Base-by-base conservation (phyloP, 1,140 invertebrate species). In the Drosophila saltans region DNA sequence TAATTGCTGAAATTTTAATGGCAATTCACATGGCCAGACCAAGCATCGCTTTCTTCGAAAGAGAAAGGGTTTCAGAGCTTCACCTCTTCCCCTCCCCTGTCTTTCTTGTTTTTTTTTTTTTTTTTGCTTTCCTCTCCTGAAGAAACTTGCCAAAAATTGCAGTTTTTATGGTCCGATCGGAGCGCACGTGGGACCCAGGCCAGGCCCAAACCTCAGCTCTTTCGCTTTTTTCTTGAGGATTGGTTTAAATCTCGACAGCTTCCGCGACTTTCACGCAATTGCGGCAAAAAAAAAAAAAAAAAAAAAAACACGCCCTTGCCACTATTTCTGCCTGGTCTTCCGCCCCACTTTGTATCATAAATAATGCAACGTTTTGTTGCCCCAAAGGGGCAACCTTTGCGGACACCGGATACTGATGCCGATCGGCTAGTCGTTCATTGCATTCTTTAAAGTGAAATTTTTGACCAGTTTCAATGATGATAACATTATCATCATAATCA, bases 391-490 rank as follows among this genome's bases (percentile, higher is more conserved):
- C 69, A 80, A 66, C 57, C 69, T 73, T 75, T 64, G 69, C 62
- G 45, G 62, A 73, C 72, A 58, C 61, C 58, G 52, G 73, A 60
- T 71, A 41, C 71, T 56, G 72, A 64, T 52, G 55, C 66, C 60
- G 65, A 68, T 58, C 61, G 66, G 65, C 67, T 62, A 69, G 61
- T n/a, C 48, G 63, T 63, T 59, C 76, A 82, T 58, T 88, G 82
- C 83, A 86, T 88, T 89, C 84, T 88, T 88, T 89, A 84, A 88
- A 88, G 84, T 88, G 84, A 88, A 88, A 88, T 71, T 88, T 78
- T 45, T 43, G 58, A 43, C 45, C 56, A 30, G 30, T 48, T 30
- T 10, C 7, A 21, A 8, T 69, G 59, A 61, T 76, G 66, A 76
- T 76, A 10, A 59, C 61, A n/a, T n/a, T n/a, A n/a, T n/a, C n/a